phyloP scores from a whole-genome alignment of 2,797 vertebrate species.

The Channa striata region DNA sequence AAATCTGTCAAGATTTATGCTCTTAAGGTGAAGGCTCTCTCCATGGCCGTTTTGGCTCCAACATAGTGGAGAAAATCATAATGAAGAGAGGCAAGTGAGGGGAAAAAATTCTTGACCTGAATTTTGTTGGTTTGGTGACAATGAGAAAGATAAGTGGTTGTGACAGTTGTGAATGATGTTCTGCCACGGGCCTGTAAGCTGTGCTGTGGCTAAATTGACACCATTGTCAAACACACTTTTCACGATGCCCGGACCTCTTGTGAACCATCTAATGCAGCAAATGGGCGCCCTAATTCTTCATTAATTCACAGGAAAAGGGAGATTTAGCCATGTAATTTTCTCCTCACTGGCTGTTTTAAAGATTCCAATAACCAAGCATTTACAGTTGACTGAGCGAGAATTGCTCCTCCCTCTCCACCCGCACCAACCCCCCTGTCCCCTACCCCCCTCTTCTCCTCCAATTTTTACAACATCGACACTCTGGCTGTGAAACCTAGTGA shows the following conservation, averaged over 20 bases:
- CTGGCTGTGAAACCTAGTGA: constrained; percentile 90
- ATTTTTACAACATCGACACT: constrained; percentile 82
- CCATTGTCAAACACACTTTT: constrained; percentile 89
- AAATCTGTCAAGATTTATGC: constrained; percentile 62
- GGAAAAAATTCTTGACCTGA: constrained; percentile 80
- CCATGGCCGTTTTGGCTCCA: constrained; percentile 53
- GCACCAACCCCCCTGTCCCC: constrained; percentile 16
- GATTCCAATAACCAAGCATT: constrained; percentile 95
- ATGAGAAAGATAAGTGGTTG: constrained; percentile 93
- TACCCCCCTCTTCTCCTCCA: constrained; percentile 48
- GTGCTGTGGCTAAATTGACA: constrained; percentile 90
- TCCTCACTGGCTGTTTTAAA: constrained; percentile 93
- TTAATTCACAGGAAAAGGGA: constrained; percentile 90
- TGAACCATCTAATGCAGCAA: constrained; percentile 95
- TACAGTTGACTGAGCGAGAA: constrained; percentile 95
- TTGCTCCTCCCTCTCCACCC: constrained; percentile 82
- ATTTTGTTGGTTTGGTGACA: constrained; percentile 86
- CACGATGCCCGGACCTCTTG: constrained; percentile 86
- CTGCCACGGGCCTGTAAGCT: constrained; percentile 86
- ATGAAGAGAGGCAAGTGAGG: constrained; percentile 71
- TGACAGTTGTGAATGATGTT: constrained; percentile 95
- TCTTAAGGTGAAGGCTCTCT: constrained; percentile 47
- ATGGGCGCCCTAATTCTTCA: constrained; percentile 97
- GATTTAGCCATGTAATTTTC: constrained; percentile 95
- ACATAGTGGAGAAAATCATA: constrained; percentile 60